Evolutionary conservation across 2,888 invertebrate species (phyloP).

Genomic region (Marasmarcha lunaedactyla): DNA sequence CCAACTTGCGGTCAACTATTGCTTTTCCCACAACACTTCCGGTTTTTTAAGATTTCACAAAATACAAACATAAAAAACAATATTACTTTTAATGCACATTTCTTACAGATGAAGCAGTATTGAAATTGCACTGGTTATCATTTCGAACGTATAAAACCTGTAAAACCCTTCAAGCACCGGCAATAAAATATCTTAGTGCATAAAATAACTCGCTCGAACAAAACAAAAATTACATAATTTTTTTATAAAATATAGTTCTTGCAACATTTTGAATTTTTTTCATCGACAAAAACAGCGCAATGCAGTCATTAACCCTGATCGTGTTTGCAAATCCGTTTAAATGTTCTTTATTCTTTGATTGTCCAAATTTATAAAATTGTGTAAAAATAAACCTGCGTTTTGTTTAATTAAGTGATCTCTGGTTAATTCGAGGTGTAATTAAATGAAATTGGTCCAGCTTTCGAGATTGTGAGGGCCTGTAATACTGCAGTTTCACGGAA

Average conservation of each 20-base stretch:
- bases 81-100: no score
- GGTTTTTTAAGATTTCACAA: no score
- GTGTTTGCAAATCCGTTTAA: conserved; percentile 22
- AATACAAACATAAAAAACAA: no score
- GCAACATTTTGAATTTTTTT: conserved; percentile 26
- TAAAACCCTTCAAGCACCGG: not conserved
- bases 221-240: not conserved
- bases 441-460: conserved; percentile 54
- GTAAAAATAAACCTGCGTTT: conserved; percentile 39
- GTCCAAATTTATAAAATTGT: conserved; percentile 24
- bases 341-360: not conserved
- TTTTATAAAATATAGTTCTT: conserved; percentile 20
- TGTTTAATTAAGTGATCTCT: conserved; percentile 43
- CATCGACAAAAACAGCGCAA: conserved; percentile 23
- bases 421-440: conserved; percentile 45
- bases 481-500: conserved; percentile 61
- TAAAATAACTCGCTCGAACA: conserved; percentile 8
- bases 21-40: no score
- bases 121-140: no score
- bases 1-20: no score
- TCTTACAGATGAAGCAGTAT: no score
- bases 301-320: conserved; percentile 40
- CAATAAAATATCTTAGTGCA: conserved; percentile 3
- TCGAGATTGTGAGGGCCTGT: conserved; percentile 50
- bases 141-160: no score